phyloP scores from a whole-genome alignment of 2,888 invertebrate species.

The Folsomia manolachei region DNA sequence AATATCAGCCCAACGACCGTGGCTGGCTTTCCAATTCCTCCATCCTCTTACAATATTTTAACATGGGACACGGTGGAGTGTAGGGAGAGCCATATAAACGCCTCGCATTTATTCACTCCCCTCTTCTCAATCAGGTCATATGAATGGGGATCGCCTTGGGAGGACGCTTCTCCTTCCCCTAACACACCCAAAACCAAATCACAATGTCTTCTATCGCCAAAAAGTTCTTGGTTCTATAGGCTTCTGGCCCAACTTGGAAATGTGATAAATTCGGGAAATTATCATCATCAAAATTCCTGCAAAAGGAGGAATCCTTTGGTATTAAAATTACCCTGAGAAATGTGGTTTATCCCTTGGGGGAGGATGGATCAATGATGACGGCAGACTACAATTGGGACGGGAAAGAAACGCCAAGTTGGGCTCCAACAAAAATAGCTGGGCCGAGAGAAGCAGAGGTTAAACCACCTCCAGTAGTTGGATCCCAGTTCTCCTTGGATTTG shows the following conservation, averaged over 20 bases:
- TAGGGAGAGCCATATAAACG: too few species aligned
- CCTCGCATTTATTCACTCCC: slow-evolving; percentile 22
- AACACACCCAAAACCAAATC: slow-evolving; percentile 42
- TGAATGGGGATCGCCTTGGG: slow-evolving; percentile 37
- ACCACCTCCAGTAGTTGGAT: slow-evolving; percentile 39
- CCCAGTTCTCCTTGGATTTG: slow-evolving; percentile 34
- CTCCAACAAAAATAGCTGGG: slow-evolving; percentile 33
- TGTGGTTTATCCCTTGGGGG: not conserved
- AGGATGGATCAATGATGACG: slow-evolving; percentile 34
- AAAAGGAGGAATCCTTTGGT: not conserved
- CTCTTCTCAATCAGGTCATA: slow-evolving; percentile 43
- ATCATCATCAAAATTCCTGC: not conserved
- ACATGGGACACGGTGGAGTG: too few species aligned
- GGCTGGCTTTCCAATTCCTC: slow-evolving; percentile 8
- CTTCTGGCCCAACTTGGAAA: not conserved
- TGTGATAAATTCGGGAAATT: not conserved
- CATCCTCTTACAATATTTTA: not conserved
- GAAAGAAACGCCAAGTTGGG: slow-evolving; percentile 35
- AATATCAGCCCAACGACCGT: not conserved
- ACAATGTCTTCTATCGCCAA: slow-evolving; percentile 20
- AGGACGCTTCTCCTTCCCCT: slow-evolving; percentile 41
- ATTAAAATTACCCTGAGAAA: not conserved
- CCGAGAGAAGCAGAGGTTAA: slow-evolving; percentile 29
- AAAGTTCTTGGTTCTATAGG: slow-evolving; percentile 1
- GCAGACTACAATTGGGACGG: slow-evolving; percentile 32